These are phyloP conservation scores for Alcedo quadribrachys DNA, from an alignment of 2,797 vertebrate genomes.

Conservation along the genomic window DNA sequence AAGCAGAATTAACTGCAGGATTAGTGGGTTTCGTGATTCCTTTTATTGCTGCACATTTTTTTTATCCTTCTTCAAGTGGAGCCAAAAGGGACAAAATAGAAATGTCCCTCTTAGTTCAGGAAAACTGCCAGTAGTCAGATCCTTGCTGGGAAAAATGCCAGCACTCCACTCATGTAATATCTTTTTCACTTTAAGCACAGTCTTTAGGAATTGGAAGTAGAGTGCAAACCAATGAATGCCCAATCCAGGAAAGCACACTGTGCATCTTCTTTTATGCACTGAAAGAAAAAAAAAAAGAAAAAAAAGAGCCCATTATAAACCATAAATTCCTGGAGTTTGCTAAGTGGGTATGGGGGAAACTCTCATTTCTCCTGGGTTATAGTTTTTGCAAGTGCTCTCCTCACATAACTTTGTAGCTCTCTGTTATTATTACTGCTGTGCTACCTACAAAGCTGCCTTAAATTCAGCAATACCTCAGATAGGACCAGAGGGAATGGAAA, in stretches of 20 bases:
- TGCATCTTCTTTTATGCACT: background rate
- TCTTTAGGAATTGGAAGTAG: background rate
- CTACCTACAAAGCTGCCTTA: background rate
- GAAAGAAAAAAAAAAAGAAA: background rate
- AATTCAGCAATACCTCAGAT: background rate
- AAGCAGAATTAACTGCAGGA: background rate
- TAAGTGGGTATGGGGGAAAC: background rate
- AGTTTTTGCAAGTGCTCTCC: background rate
- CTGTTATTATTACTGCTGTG: background rate
- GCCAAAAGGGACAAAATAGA: conserved; percentile 36
- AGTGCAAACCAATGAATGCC: background rate
- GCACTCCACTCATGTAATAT: conserved; percentile 15
- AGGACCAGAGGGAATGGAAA: background rate
- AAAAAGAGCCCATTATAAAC: background rate
- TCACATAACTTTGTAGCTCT: background rate
- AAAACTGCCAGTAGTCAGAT: conserved; percentile 22
- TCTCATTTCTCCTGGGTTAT: background rate
- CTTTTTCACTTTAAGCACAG: conserved; percentile 12
- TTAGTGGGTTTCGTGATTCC: background rate
- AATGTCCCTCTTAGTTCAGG: conserved; percentile 33
- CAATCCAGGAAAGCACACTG: background rate
- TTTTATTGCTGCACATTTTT: background rate
- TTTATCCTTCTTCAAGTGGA: background rate
- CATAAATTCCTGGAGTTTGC: background rate
- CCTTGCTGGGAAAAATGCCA: conserved; percentile 53